phyloP scores from a whole-genome alignment of 1,140 invertebrate species.

The Sycophila sp. region DNA sequence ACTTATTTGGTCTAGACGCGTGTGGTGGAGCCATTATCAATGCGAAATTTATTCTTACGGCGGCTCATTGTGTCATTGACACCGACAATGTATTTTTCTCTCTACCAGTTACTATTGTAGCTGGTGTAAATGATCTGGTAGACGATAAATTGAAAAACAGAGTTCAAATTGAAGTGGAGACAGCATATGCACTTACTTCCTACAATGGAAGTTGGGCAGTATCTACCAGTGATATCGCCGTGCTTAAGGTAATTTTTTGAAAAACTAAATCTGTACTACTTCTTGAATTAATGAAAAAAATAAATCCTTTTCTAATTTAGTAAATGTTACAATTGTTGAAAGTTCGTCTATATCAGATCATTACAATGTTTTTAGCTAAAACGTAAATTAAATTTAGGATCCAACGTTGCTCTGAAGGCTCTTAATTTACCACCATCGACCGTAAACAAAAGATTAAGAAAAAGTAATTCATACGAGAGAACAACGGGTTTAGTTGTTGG shows the following conservation, averaged over 20 bases:
- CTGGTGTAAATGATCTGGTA: background rate
- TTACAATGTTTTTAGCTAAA: background rate
- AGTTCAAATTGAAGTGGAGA: background rate
- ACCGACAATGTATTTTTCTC: background rate
- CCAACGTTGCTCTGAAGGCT: background rate
- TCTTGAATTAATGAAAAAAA: too few species aligned
- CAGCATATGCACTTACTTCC: background rate
- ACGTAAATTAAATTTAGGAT: background rate
- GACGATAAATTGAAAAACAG: background rate
- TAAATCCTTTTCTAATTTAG: too few species aligned
- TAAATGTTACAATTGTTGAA: too few species aligned
- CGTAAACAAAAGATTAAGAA: too few species aligned
- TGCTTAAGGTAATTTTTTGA: background rate
- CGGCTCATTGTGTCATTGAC: constrained; percentile 61
- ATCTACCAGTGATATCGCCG: background rate
- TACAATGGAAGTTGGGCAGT: background rate
- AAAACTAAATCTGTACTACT: background rate
- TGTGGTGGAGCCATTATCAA: constrained; percentile 63
- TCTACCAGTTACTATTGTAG: background rate
- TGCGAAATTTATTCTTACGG: constrained; percentile 59
- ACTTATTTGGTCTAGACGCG: constrained; percentile 6
- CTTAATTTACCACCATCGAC: background rate
- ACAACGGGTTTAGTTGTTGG: background rate
- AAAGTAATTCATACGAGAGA: background rate
- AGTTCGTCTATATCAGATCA: too few species aligned